Conservation (phyloP, 35 echinoderm and acorn worm species). For the Stichopus chloronotus region DNA sequence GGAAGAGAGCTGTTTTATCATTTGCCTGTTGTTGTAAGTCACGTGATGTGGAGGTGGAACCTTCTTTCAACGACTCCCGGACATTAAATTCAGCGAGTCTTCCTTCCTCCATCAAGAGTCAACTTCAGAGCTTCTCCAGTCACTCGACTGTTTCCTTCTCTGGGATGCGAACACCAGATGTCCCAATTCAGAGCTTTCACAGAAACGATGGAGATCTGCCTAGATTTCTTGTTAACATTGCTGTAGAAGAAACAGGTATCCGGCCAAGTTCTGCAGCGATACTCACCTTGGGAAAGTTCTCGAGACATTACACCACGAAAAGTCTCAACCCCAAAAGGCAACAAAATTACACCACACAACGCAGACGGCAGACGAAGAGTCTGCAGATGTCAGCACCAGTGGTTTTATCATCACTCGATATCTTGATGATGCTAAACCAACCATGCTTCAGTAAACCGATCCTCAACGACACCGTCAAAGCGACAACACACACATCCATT, state of each 20-base stretch:
- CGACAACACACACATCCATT: background rate
- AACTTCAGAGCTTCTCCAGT: background rate
- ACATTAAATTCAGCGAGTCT: background rate
- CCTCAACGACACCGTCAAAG: background rate
- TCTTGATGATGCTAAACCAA: background rate
- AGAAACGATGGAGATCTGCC: slow-evolving; percentile 3
- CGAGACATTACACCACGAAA: background rate
- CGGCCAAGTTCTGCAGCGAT: background rate
- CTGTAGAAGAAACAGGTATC: background rate
- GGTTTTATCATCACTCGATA: background rate
- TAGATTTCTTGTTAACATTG: background rate
- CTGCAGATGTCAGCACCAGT: background rate
- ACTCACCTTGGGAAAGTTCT: background rate
- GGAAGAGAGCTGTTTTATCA: background rate
- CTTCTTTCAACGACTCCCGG: background rate
- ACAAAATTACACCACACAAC: background rate
- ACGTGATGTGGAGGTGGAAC: background rate
- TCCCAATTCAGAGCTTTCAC: background rate
- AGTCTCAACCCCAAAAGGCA: slow-evolving; percentile 13
- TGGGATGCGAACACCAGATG: background rate
- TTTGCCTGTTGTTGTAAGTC: background rate
- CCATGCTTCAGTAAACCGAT: background rate
- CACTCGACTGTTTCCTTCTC: background rate
- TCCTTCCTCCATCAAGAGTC: background rate
- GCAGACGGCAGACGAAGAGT: background rate